Evolutionary conservation across 2,888 invertebrate species (phyloP).

Genomic region (Julus scanicus): DNA sequence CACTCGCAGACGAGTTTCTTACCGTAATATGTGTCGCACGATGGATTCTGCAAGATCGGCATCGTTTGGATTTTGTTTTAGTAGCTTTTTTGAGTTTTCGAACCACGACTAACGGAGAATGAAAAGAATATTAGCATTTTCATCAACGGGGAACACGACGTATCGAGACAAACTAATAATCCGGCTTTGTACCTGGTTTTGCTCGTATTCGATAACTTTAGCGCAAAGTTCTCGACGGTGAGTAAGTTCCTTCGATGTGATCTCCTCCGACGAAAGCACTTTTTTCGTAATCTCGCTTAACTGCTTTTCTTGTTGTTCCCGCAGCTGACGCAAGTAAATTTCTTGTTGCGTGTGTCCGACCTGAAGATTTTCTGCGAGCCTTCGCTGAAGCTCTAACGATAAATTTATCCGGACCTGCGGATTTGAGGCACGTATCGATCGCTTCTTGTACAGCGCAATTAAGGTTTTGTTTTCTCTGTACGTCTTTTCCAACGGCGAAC

Average conservation of each 20-base stretch:
- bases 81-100: conserved; percentile 49
- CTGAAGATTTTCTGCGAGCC: conserved; percentile 57
- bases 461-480: conserved; percentile 56
- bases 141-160: not conserved
- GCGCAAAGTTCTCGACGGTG: conserved; percentile 14
- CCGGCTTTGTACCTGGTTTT: conserved; percentile 30
- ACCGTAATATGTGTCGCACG: conserved; percentile 56
- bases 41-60: conserved; percentile 43
- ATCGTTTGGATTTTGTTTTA: conserved; percentile 54
- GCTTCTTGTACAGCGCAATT: conserved; percentile 54
- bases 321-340: conserved; percentile 25
- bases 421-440: conserved; percentile 52
- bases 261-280: conserved; percentile 9
- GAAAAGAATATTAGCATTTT: not conserved
- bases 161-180: not conserved
- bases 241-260: conserved; percentile 39
- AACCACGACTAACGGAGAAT: conserved; percentile 53
- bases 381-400: conserved; percentile 55
- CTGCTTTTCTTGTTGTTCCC: conserved; percentile 55
- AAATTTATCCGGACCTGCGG: conserved; percentile 53
- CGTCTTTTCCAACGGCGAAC: conserved; percentile 57
- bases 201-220: conserved; percentile 55
- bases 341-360: conserved; percentile 55
- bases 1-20: not conserved
- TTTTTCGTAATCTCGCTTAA: conserved; percentile 55